These are phyloP conservation scores for Hydroisotoma schaefferi DNA, from an alignment of 2,888 invertebrate genomes.

Conservation along the genomic window DNA sequence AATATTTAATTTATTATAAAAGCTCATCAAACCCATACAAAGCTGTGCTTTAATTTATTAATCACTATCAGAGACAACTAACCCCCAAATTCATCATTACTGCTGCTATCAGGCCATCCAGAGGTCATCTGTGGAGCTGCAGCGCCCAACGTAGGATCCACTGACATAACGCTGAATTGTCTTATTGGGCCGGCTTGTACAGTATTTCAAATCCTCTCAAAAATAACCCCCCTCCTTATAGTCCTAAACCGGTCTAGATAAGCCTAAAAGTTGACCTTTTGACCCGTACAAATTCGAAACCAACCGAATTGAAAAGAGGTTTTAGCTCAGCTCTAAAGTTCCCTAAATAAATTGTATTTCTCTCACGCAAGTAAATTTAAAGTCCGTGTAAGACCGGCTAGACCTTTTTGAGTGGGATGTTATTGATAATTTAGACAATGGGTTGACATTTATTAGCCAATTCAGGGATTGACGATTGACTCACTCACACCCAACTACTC, in stretches of 20 bases:
- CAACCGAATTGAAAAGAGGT: too few relatives aligned
- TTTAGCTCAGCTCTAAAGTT: too few relatives aligned
- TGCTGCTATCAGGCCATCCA: slow-evolving; percentile 12
- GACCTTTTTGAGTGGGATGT: too few relatives aligned
- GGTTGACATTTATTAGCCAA: too few relatives aligned
- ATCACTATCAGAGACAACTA: not conserved
- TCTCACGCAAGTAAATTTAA: too few relatives aligned
- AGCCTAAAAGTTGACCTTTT: not conserved
- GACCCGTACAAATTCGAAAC: too few relatives aligned
- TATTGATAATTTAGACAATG: too few relatives aligned
- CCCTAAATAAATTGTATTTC: too few relatives aligned
- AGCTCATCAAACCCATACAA: not conserved
- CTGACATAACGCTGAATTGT: slow-evolving; percentile 1
- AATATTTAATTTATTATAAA: not conserved
- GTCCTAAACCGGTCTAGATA: not conserved
- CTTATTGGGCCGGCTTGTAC: too few relatives aligned
- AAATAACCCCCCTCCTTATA: not conserved
- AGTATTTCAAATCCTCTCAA: not conserved
- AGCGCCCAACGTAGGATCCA: slow-evolving; percentile 12
- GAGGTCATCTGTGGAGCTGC: not conserved
- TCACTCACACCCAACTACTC: too few relatives aligned
- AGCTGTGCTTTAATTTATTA: not conserved
- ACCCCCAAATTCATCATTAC: slow-evolving; percentile 5
- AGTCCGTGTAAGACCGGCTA: too few relatives aligned
- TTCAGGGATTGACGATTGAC: too few relatives aligned